Conservation (phyloP, 2,797 vertebrate genomes). For the Gallinago nigripennis region DNA sequence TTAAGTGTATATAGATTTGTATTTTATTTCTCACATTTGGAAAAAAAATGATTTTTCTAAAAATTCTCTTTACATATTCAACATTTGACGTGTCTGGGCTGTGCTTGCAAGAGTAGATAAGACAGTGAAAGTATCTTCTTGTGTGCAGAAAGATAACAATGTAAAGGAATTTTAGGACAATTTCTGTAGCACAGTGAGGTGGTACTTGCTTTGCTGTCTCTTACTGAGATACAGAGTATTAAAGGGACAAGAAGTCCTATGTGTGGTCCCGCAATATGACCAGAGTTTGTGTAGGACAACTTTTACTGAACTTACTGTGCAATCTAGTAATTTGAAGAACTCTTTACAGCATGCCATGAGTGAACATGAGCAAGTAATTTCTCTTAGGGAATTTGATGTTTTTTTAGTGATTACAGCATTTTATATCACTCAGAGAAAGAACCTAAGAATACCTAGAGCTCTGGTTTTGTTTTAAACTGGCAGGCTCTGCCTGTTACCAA, state of each 20-base stretch:
- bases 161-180: background rate
- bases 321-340: background rate
- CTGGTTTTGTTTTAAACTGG: background rate
- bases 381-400: background rate
- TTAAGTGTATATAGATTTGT: background rate
- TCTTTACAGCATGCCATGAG: rapidly evolving
- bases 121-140: background rate
- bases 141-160: background rate
- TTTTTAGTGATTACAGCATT: background rate
- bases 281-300: background rate
- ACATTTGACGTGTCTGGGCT: background rate
- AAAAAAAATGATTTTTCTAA: background rate
- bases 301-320: background rate
- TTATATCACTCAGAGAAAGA: background rate
- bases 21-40: background rate
- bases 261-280: background rate
- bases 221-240: background rate
- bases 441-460: background rate
- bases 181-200: background rate
- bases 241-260: background rate
- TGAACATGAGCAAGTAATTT: background rate
- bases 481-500: background rate
- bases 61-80: background rate
- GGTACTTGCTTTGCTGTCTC: background rate
- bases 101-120: background rate